phyloP scores from a whole-genome alignment of 2,797 vertebrate species.

The Amphiprion clarkii region DNA sequence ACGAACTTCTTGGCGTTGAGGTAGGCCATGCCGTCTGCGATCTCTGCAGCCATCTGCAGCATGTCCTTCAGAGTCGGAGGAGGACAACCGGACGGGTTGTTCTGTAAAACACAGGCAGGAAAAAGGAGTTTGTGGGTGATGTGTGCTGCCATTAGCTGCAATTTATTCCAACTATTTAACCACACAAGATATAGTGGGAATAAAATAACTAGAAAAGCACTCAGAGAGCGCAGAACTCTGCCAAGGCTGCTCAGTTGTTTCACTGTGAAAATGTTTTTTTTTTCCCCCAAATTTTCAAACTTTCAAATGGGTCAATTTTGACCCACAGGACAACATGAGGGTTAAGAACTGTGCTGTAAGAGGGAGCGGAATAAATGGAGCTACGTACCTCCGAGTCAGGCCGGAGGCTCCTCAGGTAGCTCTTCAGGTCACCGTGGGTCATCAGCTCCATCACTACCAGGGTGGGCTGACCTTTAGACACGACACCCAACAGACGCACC shows the following conservation, averaged over 20 bases:
- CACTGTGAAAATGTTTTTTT: no score
- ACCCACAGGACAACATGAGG: no score
- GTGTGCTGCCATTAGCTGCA: neutral
- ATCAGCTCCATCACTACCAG: conserved; percentile 99
- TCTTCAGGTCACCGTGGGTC: conserved; percentile 97
- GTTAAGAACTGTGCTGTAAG: no score
- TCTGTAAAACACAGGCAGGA: conserved; percentile 76
- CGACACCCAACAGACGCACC: conserved; percentile 96
- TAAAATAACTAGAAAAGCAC: neutral
- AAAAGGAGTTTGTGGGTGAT: neutral
- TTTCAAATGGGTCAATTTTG: no score
- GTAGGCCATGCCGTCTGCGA: conserved; percentile 98
- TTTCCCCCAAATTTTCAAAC: no score
- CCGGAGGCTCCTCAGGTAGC: conserved; percentile 93
- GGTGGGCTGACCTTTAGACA: conserved; percentile 96
- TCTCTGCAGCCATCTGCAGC: conserved; percentile 97
- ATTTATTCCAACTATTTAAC: neutral
- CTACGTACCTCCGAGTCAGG: conserved; percentile 92
- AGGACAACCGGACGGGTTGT: conserved; percentile 90
- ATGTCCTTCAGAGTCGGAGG: conserved; percentile 93
- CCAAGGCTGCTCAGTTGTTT: no score
- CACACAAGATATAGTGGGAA: neutral
- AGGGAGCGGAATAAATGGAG: neutral
- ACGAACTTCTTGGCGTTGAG: conserved; percentile 99
- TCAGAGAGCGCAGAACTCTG: no score